Conservation (phyloP, 64 coral and sea anemone species). For the Porites lutea region DNA sequence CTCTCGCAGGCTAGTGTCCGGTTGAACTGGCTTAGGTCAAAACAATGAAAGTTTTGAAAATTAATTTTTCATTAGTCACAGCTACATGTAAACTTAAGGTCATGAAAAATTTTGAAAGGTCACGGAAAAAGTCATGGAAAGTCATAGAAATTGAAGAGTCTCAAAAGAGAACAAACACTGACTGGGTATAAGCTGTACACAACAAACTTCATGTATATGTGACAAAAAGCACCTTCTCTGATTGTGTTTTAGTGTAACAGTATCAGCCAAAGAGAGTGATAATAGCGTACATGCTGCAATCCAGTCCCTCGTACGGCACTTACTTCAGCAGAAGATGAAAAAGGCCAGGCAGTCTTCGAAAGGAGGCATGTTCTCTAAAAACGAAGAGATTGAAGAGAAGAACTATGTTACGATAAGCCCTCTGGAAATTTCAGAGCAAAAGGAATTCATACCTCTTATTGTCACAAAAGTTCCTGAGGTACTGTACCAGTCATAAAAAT, state of each 20-base stretch:
- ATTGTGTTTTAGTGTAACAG: constrained; percentile 82
- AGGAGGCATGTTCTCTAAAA: constrained; percentile 59
- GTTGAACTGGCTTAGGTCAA: too few relatives aligned
- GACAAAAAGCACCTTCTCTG: too few relatives aligned
- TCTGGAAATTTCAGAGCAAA: constrained; percentile 69
- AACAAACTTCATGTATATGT: too few relatives aligned
- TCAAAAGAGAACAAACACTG: too few relatives aligned
- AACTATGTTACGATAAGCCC: constrained; percentile 80
- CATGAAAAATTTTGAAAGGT: too few relatives aligned
- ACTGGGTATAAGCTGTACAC: too few relatives aligned
- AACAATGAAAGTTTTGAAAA: too few relatives aligned
- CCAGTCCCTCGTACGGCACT: constrained; percentile 86
- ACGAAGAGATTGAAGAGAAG: constrained; percentile 63
- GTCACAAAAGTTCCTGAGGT: constrained; percentile 84
- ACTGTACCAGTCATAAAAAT: constrained; percentile 5
- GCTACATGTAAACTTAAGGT: too few relatives aligned
- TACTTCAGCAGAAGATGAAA: constrained; percentile 85
- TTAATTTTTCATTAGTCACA: too few relatives aligned
- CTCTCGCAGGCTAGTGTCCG: too few relatives aligned
- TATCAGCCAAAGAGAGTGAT: constrained; percentile 98
- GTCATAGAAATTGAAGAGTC: too few relatives aligned
- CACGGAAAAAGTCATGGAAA: too few relatives aligned
- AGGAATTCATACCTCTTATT: constrained; percentile 85
- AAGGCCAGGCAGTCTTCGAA: constrained; percentile 48
- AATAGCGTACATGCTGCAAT: constrained; percentile 95